Conservation (phyloP, 2,113 vertebrate species). For the Pterocles burchelli region DNA sequence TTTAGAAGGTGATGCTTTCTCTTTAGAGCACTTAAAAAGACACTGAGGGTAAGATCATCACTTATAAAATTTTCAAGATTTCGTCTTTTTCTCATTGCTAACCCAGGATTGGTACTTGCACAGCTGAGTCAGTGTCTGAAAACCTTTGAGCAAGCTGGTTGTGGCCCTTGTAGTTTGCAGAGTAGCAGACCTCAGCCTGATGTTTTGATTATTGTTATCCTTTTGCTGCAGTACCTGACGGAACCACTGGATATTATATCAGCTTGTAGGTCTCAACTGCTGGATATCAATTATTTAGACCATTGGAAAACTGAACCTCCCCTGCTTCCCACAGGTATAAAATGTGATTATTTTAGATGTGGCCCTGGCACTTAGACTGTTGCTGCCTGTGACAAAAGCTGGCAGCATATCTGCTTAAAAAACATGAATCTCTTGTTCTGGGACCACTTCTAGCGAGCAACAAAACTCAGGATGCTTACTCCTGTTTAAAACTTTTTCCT, state of each 20-base stretch:
- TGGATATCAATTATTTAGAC: slow-evolving; percentile 30
- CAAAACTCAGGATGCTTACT: background rate
- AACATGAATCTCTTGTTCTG: background rate
- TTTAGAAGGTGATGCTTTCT: background rate
- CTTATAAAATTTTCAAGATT: background rate
- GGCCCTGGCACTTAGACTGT: background rate
- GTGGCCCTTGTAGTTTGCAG: background rate
- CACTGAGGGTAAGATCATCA: background rate
- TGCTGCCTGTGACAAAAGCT: background rate
- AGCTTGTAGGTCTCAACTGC: background rate
- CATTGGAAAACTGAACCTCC: background rate
- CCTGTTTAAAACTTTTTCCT: background rate
- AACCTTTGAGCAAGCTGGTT: background rate
- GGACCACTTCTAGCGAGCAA: background rate
- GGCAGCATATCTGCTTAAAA: background rate
- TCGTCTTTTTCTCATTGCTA: background rate
- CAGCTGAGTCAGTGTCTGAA: background rate
- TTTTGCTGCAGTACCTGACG: accelerated
- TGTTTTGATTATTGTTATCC: background rate
- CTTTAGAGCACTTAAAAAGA: background rate
- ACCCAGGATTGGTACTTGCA: background rate
- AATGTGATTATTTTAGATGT: background rate
- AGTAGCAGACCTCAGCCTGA: background rate
- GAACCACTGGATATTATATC: background rate
- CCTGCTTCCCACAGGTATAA: background rate